Evolutionary conservation across 1,140 invertebrate species (phyloP).

Genomic region (Calliphora vicina): DNA sequence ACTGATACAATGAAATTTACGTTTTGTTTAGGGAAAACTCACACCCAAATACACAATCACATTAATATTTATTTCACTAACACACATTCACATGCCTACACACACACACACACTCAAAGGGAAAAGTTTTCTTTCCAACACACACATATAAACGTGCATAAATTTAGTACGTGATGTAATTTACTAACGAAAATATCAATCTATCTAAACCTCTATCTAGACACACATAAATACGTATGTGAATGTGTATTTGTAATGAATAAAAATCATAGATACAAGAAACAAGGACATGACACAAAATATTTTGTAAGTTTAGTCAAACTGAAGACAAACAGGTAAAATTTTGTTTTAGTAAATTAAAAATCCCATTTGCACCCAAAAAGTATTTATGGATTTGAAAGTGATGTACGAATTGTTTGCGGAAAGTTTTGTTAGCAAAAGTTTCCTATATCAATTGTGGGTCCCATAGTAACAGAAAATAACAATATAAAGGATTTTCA

Average conservation of each 20-base stretch:
- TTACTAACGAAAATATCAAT: not conserved
- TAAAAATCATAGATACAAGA: not conserved
- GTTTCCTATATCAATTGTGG: too few relatives aligned
- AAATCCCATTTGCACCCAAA: not conserved
- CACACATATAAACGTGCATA: not conserved
- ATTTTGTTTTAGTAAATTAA: not conserved
- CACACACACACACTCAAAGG: not conserved
- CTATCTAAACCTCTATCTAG: not conserved
- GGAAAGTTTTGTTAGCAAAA: too few relatives aligned
- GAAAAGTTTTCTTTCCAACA: not conserved
- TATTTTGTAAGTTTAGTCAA: not conserved
- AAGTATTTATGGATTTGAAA: too few relatives aligned
- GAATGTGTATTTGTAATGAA: not conserved
- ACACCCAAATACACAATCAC: too few relatives aligned
- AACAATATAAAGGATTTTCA: not conserved
- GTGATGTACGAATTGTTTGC: too few relatives aligned
- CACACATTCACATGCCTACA: not conserved
- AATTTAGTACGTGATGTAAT: conserved; percentile 24
- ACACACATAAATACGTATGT: too few relatives aligned
- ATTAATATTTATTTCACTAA: not conserved
- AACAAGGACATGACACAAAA: not conserved
- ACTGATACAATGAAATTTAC: not conserved
- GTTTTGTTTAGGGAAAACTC: too few relatives aligned
- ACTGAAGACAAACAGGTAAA: not conserved
- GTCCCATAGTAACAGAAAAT: not conserved